Evolutionary conservation across 2,888 invertebrate species (phyloP), one percentile per base, ranked within the genome.

Genomic region (Mylabris sibirica): DNA sequence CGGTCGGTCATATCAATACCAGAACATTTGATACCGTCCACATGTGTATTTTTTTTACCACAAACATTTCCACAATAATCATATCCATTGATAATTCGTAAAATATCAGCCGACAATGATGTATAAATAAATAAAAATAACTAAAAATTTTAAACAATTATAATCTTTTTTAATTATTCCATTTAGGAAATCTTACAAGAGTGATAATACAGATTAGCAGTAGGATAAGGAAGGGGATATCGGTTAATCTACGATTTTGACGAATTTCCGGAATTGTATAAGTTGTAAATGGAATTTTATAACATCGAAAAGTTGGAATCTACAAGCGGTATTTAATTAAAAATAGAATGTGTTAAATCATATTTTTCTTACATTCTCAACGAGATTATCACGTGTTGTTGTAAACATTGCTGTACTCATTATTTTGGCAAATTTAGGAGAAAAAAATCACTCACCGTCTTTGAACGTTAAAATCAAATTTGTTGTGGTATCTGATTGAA

Each of bases 61-160:
- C 91, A 91, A n/a, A 90, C 82, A 79, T 90, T 89, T 2, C 87
- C 90, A 76, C 89, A 89, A 72, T 87, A 85, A 76, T 91, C 90
- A 76, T 88, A 88, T 12, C 90, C 91, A 75, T 88, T 86, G 41
- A 89, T 80, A 26, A 90, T 82, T n/a, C 90, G 84, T 74, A 85
- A 85, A 22, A 89, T 83, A 77, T 90, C 87, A 17, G 60, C n/a
- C 9, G 17, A 34, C 3, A 30, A 17, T 20, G 60, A 30, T 17
- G 60, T 35, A n/a, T 60, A 60, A 60, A 60, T 60, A 3, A 30
- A 9, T 24, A 60, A 60, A 30, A n/a, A 20, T 30, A 60, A 9
- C 60, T 60, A 30, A 6, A 60, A 60, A 14, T 22, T n/a, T n/a
- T n/a, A n/a, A n/a, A 14, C 8, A 60, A 11, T 14, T 14, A 2